Evolutionary conservation across 2,888 invertebrate species (phyloP), one percentile per base, ranked within the genome.

Genomic region (Polylopha cassiicola): DNA sequence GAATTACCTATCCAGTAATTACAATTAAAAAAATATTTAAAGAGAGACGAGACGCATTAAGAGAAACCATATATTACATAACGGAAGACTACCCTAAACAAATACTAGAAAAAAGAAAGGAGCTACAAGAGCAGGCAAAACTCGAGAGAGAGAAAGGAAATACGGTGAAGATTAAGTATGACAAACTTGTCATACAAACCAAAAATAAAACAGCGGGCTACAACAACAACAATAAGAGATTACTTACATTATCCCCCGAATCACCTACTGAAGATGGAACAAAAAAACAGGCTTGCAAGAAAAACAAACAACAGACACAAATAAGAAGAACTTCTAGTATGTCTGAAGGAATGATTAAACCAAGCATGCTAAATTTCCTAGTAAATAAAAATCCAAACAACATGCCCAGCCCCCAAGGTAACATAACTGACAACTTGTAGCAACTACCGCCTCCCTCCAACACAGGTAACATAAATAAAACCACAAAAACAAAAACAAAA

Each of bases 401-500:
- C 13, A 1, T n/a, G 11, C 3, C 15, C 10, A 3, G 20, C 1
- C 9, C 2, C 3, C 16, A 30, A 27, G 27, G 32, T 7, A 33
- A 42, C 31, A 44, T 27, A 23, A 32, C n/a, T 26, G 37, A 26
- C 4, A 33, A 22, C 11, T 7, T 21, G 27, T 7, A 39, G 31
- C 29, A 33, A 34, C 14, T 6, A 39, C 9, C n/a, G 15, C 21
- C 26, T 43, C 36, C 33, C 36, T 37, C 43, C 34, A 7, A 2
- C 20, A 29, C 5, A 6, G 10, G 4, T 17, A 14, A 6, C 31
- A 41, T 7, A 17, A 14, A 7, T 11, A 37, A 20, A 26, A 30
- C 4, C 8, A 43, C n/a, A n/a, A 16, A 9, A 28, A 0, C 8
- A 21, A 3, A 17, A 28, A 26, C 37, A 1, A 31, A 33, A 14